Conservation (phyloP, 2,888 invertebrate genomes). For the Buathra laborator region DNA sequence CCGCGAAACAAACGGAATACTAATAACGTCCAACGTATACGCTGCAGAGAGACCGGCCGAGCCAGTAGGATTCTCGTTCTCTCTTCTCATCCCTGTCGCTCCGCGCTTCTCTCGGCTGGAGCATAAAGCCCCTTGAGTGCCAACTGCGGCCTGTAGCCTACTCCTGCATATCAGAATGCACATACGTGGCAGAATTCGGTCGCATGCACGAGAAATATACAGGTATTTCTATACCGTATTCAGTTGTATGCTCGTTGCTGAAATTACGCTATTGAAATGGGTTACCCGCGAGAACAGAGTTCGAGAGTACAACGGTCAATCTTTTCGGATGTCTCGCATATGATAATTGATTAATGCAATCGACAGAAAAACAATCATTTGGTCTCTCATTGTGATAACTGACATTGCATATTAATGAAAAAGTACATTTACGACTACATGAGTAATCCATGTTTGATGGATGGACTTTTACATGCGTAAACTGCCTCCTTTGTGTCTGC, state of each 20-base stretch:
- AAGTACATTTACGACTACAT: no score
- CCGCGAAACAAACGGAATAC: conserved; percentile 82
- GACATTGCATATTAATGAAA: no score
- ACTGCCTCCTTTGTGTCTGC: not conserved
- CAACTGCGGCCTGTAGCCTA: conserved; percentile 72
- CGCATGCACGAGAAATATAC: conserved; percentile 28
- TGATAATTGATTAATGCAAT: not conserved
- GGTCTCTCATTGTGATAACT: no score
- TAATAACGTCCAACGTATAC: conserved; percentile 77
- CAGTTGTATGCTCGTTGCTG: conserved; percentile 23
- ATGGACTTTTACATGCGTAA: not conserved
- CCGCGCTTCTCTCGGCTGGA: conserved; percentile 54
- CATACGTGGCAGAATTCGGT: conserved; percentile 27
- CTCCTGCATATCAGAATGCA: conserved; percentile 67
- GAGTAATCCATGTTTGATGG: not conserved
- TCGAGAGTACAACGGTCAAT: not conserved
- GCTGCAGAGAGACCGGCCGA: conserved; percentile 47
- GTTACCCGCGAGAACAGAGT: not conserved
- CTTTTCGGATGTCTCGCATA: not conserved
- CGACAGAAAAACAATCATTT: not conserved
- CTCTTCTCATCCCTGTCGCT: conserved; percentile 44
- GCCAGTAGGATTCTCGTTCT: conserved; percentile 40
- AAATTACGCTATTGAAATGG: conserved; percentile 44
- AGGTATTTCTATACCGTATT: conserved; percentile 22
- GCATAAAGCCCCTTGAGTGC: conserved; percentile 70